Conservation (phyloP, 2,113 vertebrate species). For the Brienomyrus brachyistius region DNA sequence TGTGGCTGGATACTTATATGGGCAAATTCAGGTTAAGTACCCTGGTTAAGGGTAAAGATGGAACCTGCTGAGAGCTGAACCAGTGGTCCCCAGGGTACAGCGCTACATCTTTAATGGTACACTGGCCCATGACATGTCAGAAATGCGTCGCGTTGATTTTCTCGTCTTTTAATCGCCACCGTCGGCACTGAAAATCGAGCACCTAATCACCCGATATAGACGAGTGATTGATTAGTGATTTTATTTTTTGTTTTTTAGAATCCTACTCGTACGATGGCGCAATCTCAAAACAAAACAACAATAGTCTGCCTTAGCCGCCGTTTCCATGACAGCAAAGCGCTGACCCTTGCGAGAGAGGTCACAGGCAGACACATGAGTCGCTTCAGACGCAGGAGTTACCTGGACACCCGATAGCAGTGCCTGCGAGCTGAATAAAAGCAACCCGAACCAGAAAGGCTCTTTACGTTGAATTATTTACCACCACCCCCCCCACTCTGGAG, state of each 20-base stretch:
- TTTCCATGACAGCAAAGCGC: slow-evolving; percentile 6
- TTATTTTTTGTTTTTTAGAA: background rate
- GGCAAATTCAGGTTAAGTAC: background rate
- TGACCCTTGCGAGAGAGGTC: slow-evolving; percentile 18
- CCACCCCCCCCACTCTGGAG: slow-evolving; percentile 11
- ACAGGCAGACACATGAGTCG: slow-evolving; percentile 25
- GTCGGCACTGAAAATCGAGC: background rate
- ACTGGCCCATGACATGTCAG: background rate
- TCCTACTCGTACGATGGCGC: background rate
- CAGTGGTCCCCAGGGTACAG: background rate
- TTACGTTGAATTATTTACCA: slow-evolving; percentile 61
- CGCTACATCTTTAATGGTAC: background rate
- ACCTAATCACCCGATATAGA: background rate
- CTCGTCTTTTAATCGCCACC: background rate
- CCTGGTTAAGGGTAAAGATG: background rate
- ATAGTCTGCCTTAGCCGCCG: background rate
- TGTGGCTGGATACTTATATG: background rate
- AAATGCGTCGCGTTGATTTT: background rate
- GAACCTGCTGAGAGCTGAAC: background rate
- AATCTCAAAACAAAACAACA: background rate
- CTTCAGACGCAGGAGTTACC: slow-evolving; percentile 29
- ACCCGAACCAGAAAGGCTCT: slow-evolving; percentile 44
- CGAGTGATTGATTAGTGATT: background rate
- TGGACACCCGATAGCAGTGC: slow-evolving; percentile 44
- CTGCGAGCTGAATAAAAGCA: slow-evolving; percentile 43